Evolutionary conservation across 53 echinoderm and acorn worm species (phyloP).

Genomic region (Apostichopus leukothele): DNA sequence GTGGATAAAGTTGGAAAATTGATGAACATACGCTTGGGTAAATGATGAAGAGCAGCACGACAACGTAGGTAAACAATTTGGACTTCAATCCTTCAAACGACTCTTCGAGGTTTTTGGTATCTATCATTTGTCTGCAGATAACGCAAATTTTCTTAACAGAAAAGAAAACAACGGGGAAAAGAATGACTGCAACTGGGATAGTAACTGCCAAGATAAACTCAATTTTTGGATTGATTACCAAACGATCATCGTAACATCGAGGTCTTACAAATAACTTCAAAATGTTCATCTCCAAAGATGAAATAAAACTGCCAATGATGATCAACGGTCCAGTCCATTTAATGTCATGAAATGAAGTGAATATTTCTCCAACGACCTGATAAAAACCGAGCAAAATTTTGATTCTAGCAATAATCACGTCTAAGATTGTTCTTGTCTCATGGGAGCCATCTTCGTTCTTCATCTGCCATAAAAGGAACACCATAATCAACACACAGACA

Average conservation of each 20-base stretch:
- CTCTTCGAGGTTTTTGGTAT: not conserved
- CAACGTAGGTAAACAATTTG: slow-evolving; percentile 6
- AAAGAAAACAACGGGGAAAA: not conserved
- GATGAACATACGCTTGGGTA: slow-evolving; percentile 54
- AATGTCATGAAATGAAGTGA: not conserved
- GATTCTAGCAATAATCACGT: slow-evolving; percentile 16
- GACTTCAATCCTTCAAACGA: not conserved
- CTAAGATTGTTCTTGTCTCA: not conserved
- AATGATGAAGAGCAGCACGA: slow-evolving; percentile 53
- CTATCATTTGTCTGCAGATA: too few relatives aligned
- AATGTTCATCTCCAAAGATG: not conserved
- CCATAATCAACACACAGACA: not conserved
- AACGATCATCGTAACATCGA: not conserved
- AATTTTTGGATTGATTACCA: not conserved
- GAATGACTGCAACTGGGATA: not conserved
- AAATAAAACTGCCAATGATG: not conserved
- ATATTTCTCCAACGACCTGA: slow-evolving; percentile 31
- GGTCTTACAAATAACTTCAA: not conserved
- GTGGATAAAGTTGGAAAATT: slow-evolving; percentile 51
- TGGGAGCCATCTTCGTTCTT: not conserved
- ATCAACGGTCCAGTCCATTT: not conserved
- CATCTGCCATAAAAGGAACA: not conserved
- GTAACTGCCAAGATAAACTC: not conserved
- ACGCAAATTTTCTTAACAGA: not conserved
- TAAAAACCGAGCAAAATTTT: slow-evolving; percentile 37